phyloP scores from a whole-genome alignment of 2,797 vertebrate species.

The Hemibagrus guttatus region DNA sequence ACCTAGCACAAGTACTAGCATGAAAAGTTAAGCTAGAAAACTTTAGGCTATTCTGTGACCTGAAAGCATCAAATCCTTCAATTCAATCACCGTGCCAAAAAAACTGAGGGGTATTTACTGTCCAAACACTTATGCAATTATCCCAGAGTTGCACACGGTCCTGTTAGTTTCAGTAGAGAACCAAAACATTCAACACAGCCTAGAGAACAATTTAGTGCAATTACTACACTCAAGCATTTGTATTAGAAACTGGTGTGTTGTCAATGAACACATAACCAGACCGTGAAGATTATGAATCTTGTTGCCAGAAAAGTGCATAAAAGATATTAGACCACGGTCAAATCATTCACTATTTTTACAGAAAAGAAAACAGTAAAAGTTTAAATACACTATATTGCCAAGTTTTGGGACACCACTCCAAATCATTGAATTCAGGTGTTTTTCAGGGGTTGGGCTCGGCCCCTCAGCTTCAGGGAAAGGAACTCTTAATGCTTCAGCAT shows the following conservation, averaged over 20 bases:
- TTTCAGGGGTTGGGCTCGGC: too few relatives aligned
- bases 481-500: too few relatives aligned
- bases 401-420: too few relatives aligned
- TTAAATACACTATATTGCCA: not conserved
- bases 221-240: not conserved
- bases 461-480: too few relatives aligned
- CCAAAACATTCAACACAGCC: not conserved
- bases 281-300: not conserved
- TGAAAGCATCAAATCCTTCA: not conserved
- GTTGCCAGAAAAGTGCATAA: not conserved
- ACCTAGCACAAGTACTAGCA: conserved; percentile 1
- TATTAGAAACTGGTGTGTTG: not conserved
- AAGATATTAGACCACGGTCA: not conserved
- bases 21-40: not conserved
- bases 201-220: not conserved
- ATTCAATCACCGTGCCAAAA: not conserved
- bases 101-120: not conserved
- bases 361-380: not conserved
- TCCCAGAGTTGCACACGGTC: not conserved
- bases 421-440: too few relatives aligned
- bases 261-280: too few relatives aligned
- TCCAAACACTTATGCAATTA: not conserved
- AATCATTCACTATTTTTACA: not conserved
- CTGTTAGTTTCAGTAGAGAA: not conserved
- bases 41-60: not conserved